phyloP scores from a whole-genome alignment of 2,888 invertebrate species.

The Hecatera dysodea region DNA sequence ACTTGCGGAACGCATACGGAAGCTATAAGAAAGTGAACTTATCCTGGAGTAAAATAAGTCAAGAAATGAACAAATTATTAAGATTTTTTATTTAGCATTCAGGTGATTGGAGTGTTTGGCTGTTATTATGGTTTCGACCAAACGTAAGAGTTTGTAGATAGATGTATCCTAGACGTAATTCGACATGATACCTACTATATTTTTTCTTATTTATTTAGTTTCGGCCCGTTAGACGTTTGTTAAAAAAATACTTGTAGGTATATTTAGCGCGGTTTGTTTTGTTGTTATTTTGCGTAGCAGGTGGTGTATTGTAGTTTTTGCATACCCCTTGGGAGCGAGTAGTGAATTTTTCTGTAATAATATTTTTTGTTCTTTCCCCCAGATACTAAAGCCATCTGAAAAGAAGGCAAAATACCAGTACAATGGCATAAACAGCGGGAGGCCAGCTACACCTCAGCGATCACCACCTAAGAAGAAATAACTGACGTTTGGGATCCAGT shows the following conservation, averaged over 20 bases:
- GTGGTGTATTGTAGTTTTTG: background rate
- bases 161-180: conserved; percentile 38
- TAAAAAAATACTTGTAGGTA: background rate
- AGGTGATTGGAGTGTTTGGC: background rate
- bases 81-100: background rate
- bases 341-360: background rate
- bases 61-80: background rate
- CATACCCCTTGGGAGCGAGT: background rate
- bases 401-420: conserved; percentile 99
- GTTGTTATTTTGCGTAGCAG: conserved; percentile 2
- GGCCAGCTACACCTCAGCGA: conserved; percentile 96
- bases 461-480: conserved; percentile 94
- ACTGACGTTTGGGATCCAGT: conserved; percentile 89
- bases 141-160: background rate
- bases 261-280: conserved; percentile 2
- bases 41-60: background rate
- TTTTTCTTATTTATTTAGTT: background rate
- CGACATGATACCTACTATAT: conserved; percentile 7
- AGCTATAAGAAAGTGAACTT: background rate
- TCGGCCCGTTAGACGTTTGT: background rate
- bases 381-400: conserved; percentile 99
- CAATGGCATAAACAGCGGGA: conserved; percentile 95
- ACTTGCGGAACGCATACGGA: background rate
- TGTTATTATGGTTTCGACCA: background rate
- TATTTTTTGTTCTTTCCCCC: conserved; percentile 45